Base-by-base conservation (phyloP, 2,113 vertebrate genomes). In the Planiliza haematocheilus region DNA sequence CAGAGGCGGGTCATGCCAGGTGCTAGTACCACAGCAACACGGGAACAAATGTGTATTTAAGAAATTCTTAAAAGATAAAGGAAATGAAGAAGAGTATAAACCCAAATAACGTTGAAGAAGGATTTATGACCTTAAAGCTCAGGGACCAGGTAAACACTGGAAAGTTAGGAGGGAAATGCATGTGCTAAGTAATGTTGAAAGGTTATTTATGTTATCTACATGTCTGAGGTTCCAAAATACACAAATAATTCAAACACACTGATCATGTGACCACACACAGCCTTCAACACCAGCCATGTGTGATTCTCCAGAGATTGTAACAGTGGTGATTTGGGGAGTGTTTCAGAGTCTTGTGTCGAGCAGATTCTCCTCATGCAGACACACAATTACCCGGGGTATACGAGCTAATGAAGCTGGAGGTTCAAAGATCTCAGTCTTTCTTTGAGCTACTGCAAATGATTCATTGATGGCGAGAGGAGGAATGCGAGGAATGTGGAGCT, bases 381-480 rank as follows among this genome's bases (percentile, higher is more conserved):
- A 48, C 45, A 57, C 62, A 73, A 65, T 73, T 62, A 74, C n/a
- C 61, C 52, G 10, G 58, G 42, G 72, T 75, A 83, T 62, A 71
- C 76, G 82, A 64, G 43, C 30, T 77, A 62, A 88, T 76, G 68
- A 48, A 65, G n/a, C 53, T 61, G 30, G 50, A 39, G 57, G 41
- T 66, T 79, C 49, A 73, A 82, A 80, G 71, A 58, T 37, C 50
- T 70, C 20, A 2, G 1, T 70, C 56, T 56, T 48, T 71, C 24
- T 58, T 53, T 37, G 34, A 43, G 39, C 43, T 65, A 75, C 77
- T 62, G 71, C 42, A 80, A 64, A 74, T 70, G 21, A 72, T 38
- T 75, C 73, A 73, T 38, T 18, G 70, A 53, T 70, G 50, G 56
- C 46, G 67, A 56, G 61, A 55, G 48, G 30, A 65, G 51, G 61